Conservation (phyloP, 1,140 invertebrate species). For the Teleopsis dalmanni region DNA sequence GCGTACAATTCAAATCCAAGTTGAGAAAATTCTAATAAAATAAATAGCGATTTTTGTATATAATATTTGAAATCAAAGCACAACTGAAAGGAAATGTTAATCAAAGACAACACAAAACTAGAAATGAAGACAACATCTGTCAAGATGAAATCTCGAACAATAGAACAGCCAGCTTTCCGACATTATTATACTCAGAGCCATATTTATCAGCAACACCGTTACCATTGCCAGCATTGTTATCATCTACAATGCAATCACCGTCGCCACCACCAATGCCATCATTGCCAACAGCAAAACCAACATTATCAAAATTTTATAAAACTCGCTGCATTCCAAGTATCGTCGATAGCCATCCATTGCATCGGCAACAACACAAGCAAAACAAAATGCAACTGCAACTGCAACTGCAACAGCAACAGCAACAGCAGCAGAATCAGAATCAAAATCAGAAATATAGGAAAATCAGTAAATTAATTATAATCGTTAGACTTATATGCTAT, state of each 20-base stretch:
- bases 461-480: too few relatives aligned
- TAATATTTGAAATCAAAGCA: slow-evolving; percentile 45
- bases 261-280: neutral
- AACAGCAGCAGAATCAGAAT: neutral
- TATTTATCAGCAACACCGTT: neutral
- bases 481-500: too few relatives aligned
- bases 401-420: slow-evolving; percentile 11
- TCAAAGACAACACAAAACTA: slow-evolving; percentile 20
- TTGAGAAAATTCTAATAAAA: too few relatives aligned
- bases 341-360: neutral
- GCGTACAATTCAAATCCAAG: too few relatives aligned
- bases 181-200: too few relatives aligned
- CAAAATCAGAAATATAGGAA: too few relatives aligned
- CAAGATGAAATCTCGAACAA: slow-evolving; percentile 29
- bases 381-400: slow-evolving; percentile 4
- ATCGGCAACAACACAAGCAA: neutral
- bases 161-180: neutral
- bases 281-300: neutral
- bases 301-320: neutral
- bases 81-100: slow-evolving; percentile 30
- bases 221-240: neutral
- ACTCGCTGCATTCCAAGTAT: neutral
- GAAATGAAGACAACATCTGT: slow-evolving; percentile 38
- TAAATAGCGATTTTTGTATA: too few relatives aligned
- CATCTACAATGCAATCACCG: neutral